Evolutionary conservation across 1,140 invertebrate species (phyloP).

Genomic region (Aphelenchoides fujianensis): DNA sequence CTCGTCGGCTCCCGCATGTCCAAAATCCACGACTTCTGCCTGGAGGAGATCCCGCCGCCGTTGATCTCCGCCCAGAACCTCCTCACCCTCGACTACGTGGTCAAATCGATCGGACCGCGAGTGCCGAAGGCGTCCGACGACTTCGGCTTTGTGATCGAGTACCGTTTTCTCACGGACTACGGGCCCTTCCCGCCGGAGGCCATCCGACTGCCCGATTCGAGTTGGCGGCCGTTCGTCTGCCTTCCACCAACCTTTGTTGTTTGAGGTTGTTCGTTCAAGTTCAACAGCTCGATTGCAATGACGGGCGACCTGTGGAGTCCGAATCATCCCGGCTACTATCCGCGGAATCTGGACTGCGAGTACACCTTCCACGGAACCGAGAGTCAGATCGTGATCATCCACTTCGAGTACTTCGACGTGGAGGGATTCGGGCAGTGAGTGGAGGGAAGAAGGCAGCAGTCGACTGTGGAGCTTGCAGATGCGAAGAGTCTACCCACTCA

Average conservation of each 20-base stretch:
- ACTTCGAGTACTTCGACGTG: constrained; percentile 84
- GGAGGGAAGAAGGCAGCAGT: background rate
- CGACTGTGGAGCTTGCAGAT: constrained; percentile 68
- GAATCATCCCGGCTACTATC: constrained; percentile 87
- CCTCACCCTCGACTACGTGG: constrained; percentile 56
- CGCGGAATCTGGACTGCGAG: constrained; percentile 84
- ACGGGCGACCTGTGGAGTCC: constrained; percentile 83
- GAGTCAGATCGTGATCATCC: constrained; percentile 77
- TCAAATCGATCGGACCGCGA: constrained; percentile 33
- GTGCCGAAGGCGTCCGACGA: constrained; percentile 27
- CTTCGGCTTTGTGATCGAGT: constrained; percentile 51
- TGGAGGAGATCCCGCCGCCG: constrained; percentile 49
- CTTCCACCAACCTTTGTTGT: constrained; percentile 2
- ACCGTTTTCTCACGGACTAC: constrained; percentile 54
- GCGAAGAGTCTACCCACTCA: constrained; percentile 78
- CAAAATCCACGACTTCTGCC: constrained; percentile 59
- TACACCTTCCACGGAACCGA: constrained; percentile 83
- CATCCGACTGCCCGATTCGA: constrained; percentile 27
- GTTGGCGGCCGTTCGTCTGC: too few relatives aligned
- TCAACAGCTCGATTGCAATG: constrained; percentile 70
- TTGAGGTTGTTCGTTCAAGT: constrained; percentile 66
- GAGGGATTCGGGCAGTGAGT: constrained; percentile 80
- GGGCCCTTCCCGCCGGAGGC: constrained; percentile 49
- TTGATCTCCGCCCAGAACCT: constrained; percentile 59
- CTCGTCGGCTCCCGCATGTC: constrained; percentile 58